These are phyloP conservation scores for Oplegnathus fasciatus DNA, from an alignment of 2,113 vertebrate species.

Conservation along the genomic window DNA sequence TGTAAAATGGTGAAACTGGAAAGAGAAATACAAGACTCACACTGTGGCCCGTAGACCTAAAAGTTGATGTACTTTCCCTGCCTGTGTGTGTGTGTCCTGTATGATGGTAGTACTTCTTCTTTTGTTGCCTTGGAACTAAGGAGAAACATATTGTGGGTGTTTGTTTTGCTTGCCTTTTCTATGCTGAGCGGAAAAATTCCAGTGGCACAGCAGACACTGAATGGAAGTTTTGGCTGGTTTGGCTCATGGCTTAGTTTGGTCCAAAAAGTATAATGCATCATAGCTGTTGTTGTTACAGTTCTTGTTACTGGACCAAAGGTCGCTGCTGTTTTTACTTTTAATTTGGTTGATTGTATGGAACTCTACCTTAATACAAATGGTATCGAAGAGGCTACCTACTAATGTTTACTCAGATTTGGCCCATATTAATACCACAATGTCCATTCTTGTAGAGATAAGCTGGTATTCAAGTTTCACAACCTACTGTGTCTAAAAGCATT, in stretches of 20 bases:
- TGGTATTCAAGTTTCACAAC: neutral
- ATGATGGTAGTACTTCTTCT: neutral
- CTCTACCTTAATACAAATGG: neutral
- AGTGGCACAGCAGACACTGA: neutral
- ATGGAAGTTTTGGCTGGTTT: slow-evolving; percentile 8
- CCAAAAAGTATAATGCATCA: neutral
- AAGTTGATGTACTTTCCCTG: slow-evolving; percentile 7
- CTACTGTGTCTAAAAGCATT: neutral
- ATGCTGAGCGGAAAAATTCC: neutral
- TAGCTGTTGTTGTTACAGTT: neutral
- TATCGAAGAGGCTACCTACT: neutral
- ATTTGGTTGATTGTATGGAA: neutral
- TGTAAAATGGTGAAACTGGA: neutral
- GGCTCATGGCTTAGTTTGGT: neutral
- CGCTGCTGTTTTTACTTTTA: neutral
- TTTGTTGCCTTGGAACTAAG: neutral
- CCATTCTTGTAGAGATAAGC: neutral
- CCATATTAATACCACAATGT: neutral
- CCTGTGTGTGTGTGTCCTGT: too few species aligned
- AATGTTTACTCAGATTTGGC: neutral
- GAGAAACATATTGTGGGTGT: neutral
- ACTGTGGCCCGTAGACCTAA: neutral
- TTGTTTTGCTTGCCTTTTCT: neutral
- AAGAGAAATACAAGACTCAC: neutral
- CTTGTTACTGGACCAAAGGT: neutral